phyloP scores from a whole-genome alignment of 2,888 invertebrate species.

The Chalcosyrphus nemorum region DNA sequence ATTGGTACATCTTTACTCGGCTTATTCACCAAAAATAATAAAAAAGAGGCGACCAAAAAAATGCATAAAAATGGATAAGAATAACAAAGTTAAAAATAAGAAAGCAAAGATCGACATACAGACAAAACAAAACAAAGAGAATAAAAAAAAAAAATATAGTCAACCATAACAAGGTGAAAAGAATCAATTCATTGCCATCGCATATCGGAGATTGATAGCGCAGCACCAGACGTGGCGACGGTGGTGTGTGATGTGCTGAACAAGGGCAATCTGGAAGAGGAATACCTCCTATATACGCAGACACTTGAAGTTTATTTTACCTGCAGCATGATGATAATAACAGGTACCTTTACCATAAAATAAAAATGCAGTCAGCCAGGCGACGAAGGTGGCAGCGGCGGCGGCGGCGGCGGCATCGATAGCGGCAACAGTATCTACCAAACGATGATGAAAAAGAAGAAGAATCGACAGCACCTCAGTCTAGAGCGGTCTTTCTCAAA shows the following conservation, averaged over 20 bases:
- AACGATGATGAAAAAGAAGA: constrained; percentile 27
- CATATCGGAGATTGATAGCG: constrained; percentile 55
- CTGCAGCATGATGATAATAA: constrained; percentile 51
- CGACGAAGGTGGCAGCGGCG: constrained; percentile 35
- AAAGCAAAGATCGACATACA: constrained; percentile 27
- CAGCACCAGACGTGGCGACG: constrained; percentile 67
- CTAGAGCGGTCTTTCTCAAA: constrained; percentile 60
- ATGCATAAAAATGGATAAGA: constrained; percentile 40
- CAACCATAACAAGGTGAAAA: constrained; percentile 70
- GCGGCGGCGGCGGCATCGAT: neutral
- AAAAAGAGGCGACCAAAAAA: constrained; percentile 25
- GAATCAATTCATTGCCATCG: constrained; percentile 61
- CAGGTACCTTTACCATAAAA: constrained; percentile 57
- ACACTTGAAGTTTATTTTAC: constrained; percentile 45
- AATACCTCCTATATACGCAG: too few species aligned
- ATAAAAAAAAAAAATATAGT: constrained; percentile 23
- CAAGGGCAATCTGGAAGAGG: constrained; percentile 7
- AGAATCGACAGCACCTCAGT: constrained; percentile 46
- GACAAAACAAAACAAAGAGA: constrained; percentile 46
- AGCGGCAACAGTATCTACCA: neutral
- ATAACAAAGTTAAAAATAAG: constrained; percentile 54
- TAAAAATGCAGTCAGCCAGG: constrained; percentile 69
- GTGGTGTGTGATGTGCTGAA: too few species aligned
- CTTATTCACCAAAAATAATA: neutral
- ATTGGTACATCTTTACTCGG: constrained; percentile 30